Evolutionary conservation across 2,113 vertebrate genomes (phyloP).

Genomic region (human): DNA sequence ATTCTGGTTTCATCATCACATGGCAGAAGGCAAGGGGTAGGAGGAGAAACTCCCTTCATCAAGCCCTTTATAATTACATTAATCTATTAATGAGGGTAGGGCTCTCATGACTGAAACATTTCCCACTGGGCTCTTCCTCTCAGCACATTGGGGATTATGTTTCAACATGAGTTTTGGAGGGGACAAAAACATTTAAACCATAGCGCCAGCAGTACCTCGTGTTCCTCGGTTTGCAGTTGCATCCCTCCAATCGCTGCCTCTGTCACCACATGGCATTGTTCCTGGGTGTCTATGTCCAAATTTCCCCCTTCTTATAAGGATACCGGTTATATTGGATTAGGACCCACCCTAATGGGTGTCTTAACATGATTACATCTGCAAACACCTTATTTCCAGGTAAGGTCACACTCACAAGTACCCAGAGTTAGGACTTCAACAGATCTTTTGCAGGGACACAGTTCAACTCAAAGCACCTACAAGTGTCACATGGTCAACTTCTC

Average conservation of each 20-base stretch:
- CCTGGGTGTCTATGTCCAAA: not conserved
- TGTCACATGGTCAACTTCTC: not conserved
- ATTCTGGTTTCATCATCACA: not conserved
- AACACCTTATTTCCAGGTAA: not conserved
- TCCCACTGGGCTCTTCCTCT: not conserved
- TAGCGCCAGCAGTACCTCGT: not conserved
- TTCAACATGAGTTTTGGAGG: not conserved
- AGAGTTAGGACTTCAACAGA: not conserved
- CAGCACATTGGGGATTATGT: not conserved
- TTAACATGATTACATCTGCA: not conserved
- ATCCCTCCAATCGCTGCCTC: not conserved
- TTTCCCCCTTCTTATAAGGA: not conserved
- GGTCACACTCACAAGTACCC: not conserved
- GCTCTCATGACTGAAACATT: not conserved
- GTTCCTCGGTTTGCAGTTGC: not conserved
- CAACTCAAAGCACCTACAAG: not conserved
- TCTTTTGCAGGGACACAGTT: not conserved
- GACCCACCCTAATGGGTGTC: not conserved
- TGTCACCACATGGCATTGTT: not conserved
- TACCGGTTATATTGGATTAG: not conserved
- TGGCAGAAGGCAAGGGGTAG: not conserved
- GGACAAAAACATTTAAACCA: not conserved
- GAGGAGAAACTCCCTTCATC: not conserved
- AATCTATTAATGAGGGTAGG: not conserved
- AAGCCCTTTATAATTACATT: not conserved